Base-by-base conservation (phyloP, 2,797 vertebrate species). In the Aplochiton taeniatus region DNA sequence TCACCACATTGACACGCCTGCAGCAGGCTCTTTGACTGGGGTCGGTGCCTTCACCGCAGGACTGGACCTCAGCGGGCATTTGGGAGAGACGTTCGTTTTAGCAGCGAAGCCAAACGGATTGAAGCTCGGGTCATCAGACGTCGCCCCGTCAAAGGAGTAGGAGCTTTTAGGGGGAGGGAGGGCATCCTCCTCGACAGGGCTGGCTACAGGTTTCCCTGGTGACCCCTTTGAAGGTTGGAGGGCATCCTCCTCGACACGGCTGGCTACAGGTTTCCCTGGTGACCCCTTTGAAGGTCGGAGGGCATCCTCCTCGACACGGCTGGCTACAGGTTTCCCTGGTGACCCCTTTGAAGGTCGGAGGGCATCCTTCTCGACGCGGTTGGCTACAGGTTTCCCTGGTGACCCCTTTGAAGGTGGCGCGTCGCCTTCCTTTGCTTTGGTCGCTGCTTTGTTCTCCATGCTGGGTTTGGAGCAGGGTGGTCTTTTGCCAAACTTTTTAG, bases 71-170 rank as follows among this genome's bases (percentile, higher is more conserved):
- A 57, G 45, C 4, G 47, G 69, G 70, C 70, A 50, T 58, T 77
- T 57, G 1, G 86, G 86, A 11, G 93, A 94, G 58, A 81, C 85
- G 10, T 31, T 82, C 63, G 95, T 81, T 63, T 65, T 88, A 0
- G 75, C 72, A 51, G 77, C 83, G 12, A 88, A 85, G 52, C 90
- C 87, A 71, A 95, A 94, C 0, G 91, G 93, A 74, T 90, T 93
- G 31, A 94, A 93, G 81, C 92, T 84, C 0, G 92, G 93, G 76
- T 94, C 90, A 4, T 94, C 91, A 48, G 94, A 79, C 58, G 92
- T 92, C 31, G 93, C 90, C 80, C 90, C 85, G 63, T 95, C 89
- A 65, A 94, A 84, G 0, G 76, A 72, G 56, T 92, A 94, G 13
- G 91, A 83, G 8, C 76, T 79, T 81, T 76, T 91, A n/a, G n/a